A percentile compares a stretch with the other conserved stretches of the same genome.
Evolutionary conservation across 53 echinoderm and acorn worm genomes (phyloP).

Genomic region (Apostichopus leukothele): DNA sequence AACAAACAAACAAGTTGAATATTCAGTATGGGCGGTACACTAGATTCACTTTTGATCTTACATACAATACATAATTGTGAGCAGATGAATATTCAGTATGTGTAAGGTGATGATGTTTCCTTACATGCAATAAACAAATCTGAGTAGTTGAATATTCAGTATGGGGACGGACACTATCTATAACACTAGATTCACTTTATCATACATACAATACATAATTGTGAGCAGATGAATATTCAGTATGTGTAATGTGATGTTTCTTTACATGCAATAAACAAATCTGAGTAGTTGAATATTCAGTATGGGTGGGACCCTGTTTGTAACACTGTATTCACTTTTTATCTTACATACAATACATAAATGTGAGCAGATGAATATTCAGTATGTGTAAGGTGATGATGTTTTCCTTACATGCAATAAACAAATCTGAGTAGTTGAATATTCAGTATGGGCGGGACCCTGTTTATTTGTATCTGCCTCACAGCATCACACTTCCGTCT

Average conservation of each 20-base stretch:
- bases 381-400: not conserved
- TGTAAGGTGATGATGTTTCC: too few species aligned
- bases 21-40: slow-evolving; percentile 77
- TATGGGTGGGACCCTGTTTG: too few species aligned
- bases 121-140: too few species aligned
- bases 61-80: too few species aligned
- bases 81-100: too few species aligned
- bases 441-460: slow-evolving; percentile 86
- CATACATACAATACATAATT: not conserved
- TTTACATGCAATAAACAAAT: too few species aligned
- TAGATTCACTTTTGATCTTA: too few species aligned
- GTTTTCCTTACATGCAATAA: slow-evolving; percentile 70
- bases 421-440: slow-evolving; percentile 93
- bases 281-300: too few species aligned
- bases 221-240: not conserved
- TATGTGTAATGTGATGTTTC: not conserved
- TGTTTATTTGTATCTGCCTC: slow-evolving; percentile 78
- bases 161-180: too few species aligned
- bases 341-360: slow-evolving; percentile 47
- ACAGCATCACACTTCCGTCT: slow-evolving; percentile 88
- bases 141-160: too few species aligned
- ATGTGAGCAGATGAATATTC: not conserved
- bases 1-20: slow-evolving; percentile 86
- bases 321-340: not conserved
- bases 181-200: not conserved